phyloP scores from a whole-genome alignment of 2,888 invertebrate genomes.

The Prenolepis imparis region DNA sequence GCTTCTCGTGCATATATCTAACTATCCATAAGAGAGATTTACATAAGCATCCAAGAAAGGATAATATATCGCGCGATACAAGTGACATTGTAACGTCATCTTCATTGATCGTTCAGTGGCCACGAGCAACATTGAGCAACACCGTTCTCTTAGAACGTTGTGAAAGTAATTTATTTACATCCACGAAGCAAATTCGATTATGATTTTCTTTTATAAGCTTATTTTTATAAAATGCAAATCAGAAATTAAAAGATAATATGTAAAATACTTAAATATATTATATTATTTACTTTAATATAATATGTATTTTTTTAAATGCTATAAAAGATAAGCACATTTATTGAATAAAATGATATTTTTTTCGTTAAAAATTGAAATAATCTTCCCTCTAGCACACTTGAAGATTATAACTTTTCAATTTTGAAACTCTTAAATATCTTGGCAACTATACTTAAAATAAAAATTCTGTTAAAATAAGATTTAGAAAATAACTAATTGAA shows the following conservation, averaged over 20 bases:
- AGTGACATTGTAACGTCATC: constrained; percentile 45
- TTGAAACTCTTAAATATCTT: background rate
- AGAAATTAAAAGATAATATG: background rate
- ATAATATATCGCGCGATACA: constrained; percentile 36
- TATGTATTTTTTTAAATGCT: background rate
- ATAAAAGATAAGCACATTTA: background rate
- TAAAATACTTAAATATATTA: background rate
- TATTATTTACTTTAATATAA: too few species aligned
- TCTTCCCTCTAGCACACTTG: background rate
- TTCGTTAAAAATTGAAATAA: background rate
- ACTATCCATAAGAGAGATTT: constrained; percentile 47
- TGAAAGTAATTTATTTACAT: background rate
- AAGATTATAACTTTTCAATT: background rate
- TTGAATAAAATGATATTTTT: background rate
- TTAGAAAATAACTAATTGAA: background rate
- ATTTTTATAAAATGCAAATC: background rate
- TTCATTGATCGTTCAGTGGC: constrained; percentile 47
- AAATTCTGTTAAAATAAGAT: background rate
- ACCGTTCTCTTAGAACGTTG: background rate
- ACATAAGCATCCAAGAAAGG: constrained; percentile 23
- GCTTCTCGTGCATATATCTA: constrained; percentile 39
- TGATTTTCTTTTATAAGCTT: background rate
- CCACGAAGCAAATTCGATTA: background rate
- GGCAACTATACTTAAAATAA: background rate
- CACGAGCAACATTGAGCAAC: constrained; percentile 27